Conservation (phyloP, 2,888 invertebrate species). For the Tridacna gigas region DNA sequence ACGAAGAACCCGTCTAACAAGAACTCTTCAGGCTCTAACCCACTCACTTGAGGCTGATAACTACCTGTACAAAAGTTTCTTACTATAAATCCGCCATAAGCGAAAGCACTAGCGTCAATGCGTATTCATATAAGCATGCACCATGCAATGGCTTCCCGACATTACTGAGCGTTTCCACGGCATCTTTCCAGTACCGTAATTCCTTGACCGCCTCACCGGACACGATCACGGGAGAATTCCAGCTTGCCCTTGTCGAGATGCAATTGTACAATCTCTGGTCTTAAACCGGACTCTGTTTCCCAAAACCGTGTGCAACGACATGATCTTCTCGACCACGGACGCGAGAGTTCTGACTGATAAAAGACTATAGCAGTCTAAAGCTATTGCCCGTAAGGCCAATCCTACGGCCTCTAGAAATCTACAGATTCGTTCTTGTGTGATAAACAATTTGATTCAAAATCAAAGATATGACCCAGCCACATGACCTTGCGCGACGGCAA, state of each 20-base stretch:
- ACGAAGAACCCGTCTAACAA: too few species aligned
- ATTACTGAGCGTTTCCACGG: not conserved
- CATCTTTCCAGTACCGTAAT: not conserved
- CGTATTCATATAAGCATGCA: not conserved
- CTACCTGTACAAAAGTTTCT: too few species aligned
- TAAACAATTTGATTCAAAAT: not conserved
- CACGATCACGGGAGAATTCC: not conserved
- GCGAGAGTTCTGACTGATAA: not conserved
- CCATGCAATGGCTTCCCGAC: not conserved
- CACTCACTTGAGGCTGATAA: too few species aligned
- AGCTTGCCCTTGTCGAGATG: not conserved
- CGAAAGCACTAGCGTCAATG: not conserved
- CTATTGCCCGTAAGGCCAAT: not conserved
- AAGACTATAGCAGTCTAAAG: not conserved
- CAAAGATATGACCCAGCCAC: constrained; percentile 23
- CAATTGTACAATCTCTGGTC: not conserved
- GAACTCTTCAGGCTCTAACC: too few species aligned
- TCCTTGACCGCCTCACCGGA: not conserved
- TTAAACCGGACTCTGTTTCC: not conserved
- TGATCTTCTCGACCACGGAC: constrained; percentile 8
- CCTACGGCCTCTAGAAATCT: constrained; percentile 1
- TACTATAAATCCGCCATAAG: not conserved
- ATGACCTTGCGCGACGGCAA: not conserved
- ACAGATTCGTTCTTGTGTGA: constrained; percentile 1
- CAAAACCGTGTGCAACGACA: constrained; percentile 1